phyloP scores from a whole-genome alignment of 1,140 invertebrate genomes.

The Eumaeus atala region DNA sequence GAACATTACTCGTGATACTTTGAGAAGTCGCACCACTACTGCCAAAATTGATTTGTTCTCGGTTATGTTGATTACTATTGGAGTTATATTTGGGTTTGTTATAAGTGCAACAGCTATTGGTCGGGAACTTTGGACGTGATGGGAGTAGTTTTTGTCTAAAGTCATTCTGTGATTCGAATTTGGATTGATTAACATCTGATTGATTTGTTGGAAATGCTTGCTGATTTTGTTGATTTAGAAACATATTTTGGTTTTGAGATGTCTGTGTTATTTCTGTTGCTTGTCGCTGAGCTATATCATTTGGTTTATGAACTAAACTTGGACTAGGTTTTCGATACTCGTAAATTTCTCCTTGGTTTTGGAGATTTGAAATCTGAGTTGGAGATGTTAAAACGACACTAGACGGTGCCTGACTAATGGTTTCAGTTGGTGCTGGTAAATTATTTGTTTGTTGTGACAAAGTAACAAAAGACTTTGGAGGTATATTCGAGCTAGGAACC shows the following conservation, averaged over 20 bases:
- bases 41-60: background rate
- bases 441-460: background rate
- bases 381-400: no score
- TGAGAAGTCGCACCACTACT: background rate
- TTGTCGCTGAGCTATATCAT: background rate
- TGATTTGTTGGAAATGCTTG: no score
- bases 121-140: background rate
- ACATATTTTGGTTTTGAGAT: no score
- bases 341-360: constrained; percentile 20
- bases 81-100: background rate
- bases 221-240: constrained; percentile 1
- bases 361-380: background rate
- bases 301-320: constrained; percentile 11
- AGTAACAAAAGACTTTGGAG: background rate
- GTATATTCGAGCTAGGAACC: constrained; percentile 1
- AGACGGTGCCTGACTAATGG: no score
- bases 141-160: constrained; percentile 9
- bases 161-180: constrained; percentile 8
- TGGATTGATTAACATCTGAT: constrained; percentile 3
- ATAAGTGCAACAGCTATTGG: background rate
- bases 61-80: background rate
- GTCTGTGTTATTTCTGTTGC: no score
- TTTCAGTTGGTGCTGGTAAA: no score
- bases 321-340: constrained; percentile 24
- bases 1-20: background rate